Evolutionary conservation across 1,140 invertebrate species (phyloP), one percentile per base, ranked within the genome.

Genomic region (Sipha flava): DNA sequence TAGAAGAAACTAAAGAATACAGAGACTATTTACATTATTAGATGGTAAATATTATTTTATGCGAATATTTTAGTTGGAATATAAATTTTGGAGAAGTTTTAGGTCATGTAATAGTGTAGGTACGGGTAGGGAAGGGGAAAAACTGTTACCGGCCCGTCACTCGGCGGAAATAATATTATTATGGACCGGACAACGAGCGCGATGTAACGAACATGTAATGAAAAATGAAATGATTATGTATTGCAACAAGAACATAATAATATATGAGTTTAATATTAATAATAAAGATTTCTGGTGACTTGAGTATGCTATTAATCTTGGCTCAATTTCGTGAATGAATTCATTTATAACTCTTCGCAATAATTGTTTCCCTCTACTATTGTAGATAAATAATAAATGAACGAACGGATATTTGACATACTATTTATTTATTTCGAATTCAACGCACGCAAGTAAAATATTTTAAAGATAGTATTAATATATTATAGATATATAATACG

Each of bases 1-100:
- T n/a, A n/a, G n/a, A n/a, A n/a, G n/a, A n/a, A 10, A 37, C 18
- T 34, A n/a, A 37, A 37, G 18, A 37, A 43, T 40, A 40, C n/a
- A 2, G 31, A 31, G 68, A 54, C 23, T 29, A 59, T 59, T 77
- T 77, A 77, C 73, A 57, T 77, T 77, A 57, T 54, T 40, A 77
- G 52, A 57, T 7, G 34, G 31, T 54, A 59, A 77, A 77, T 59
- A 77, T 77, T 77, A 77, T 77, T 77, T 77, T 77, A 77, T 59
- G 34, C 34, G 31, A 59, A 77, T 77, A 54, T 18, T 23, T 12
- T 18, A 16, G 21, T 18, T 16, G 21, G 16, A 47, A 47, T 70
- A 75, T 37, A 57, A 77, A 77, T 77, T 16, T 52, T 18, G 18
- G 21, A 16, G 66, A 70, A 21, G 26, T 45, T 47, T 47, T 70